These are phyloP conservation scores for Neoniphon sammara DNA, from an alignment of 2,797 vertebrate species.

Conservation along the genomic window DNA sequence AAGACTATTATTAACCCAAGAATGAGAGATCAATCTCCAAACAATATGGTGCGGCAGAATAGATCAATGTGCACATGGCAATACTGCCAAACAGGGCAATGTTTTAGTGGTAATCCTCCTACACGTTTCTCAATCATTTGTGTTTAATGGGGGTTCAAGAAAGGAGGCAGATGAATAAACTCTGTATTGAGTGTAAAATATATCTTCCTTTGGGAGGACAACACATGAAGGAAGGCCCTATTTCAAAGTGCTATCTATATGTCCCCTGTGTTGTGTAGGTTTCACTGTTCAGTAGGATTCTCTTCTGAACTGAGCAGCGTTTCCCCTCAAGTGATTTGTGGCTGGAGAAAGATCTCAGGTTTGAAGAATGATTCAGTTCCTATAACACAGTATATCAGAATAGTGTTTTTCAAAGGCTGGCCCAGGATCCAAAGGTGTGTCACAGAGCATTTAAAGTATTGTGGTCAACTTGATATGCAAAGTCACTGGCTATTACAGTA, in stretches of 20 bases:
- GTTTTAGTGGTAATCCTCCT: conserved; percentile 27
- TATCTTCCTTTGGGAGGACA: neutral
- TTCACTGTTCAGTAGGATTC: neutral
- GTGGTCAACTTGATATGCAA: neutral
- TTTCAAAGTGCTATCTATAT: neutral
- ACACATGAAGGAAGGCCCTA: neutral
- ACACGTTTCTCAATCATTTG: conserved; percentile 13
- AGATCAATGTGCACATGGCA: conserved; percentile 47
- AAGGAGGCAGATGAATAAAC: neutral
- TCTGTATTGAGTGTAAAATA: conserved; percentile 1
- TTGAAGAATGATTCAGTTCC: too few relatives aligned
- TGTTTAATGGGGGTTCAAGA: conserved; percentile 17
- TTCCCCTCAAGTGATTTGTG: too few relatives aligned
- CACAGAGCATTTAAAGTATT: neutral
- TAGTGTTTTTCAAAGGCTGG: neutral
- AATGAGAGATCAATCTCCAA: conserved; percentile 54
- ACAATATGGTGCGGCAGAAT: conserved; percentile 40
- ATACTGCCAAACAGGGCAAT: conserved; percentile 39
- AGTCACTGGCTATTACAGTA: neutral
- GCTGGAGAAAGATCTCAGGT: too few relatives aligned
- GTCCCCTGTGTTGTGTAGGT: too few relatives aligned
- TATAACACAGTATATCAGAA: too few relatives aligned
- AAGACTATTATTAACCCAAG: conserved; percentile 60
- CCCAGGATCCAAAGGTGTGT: neutral
- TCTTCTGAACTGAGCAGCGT: neutral